Evolutionary conservation across 2,888 invertebrate genomes (phyloP).

Genomic region (Amorpha juglandis): DNA sequence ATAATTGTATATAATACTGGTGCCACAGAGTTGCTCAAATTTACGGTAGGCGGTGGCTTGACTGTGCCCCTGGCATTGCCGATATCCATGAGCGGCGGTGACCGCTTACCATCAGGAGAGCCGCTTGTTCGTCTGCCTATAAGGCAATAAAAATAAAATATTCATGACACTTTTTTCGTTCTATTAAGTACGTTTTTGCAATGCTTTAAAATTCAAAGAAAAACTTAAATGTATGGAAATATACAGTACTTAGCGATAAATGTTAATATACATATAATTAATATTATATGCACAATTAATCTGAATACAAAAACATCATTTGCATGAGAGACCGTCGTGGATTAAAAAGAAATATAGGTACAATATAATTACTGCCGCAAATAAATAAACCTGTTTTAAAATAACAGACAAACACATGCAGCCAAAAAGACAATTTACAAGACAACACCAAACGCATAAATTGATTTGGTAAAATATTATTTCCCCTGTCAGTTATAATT

Average conservation of each 20-base stretch:
- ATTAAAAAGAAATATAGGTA: background rate
- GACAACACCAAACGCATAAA: conserved; percentile 9
- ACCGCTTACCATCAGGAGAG: too few relatives aligned
- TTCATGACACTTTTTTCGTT: background rate
- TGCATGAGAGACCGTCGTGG: background rate
- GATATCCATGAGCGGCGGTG: too few relatives aligned
- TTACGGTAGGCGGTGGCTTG: too few relatives aligned
- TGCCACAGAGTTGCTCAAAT: background rate
- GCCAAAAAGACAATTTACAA: conserved; percentile 8
- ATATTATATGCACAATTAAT: background rate
- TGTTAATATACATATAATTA: too few relatives aligned
- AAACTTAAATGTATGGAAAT: too few relatives aligned
- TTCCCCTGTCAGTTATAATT: conserved; percentile 50
- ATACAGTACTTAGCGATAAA: too few relatives aligned
- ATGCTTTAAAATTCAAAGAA: background rate
- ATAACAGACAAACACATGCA: conserved; percentile 3
- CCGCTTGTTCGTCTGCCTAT: too few relatives aligned
- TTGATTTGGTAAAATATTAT: conserved; percentile 35
- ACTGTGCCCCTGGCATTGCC: too few relatives aligned
- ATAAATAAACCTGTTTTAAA: background rate
- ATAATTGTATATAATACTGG: background rate
- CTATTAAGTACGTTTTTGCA: background rate
- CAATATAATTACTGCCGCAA: background rate
- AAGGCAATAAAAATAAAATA: background rate
- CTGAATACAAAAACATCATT: background rate